phyloP scores from a whole-genome alignment of 2,113 vertebrate species.

The Rhineura floridana region DNA sequence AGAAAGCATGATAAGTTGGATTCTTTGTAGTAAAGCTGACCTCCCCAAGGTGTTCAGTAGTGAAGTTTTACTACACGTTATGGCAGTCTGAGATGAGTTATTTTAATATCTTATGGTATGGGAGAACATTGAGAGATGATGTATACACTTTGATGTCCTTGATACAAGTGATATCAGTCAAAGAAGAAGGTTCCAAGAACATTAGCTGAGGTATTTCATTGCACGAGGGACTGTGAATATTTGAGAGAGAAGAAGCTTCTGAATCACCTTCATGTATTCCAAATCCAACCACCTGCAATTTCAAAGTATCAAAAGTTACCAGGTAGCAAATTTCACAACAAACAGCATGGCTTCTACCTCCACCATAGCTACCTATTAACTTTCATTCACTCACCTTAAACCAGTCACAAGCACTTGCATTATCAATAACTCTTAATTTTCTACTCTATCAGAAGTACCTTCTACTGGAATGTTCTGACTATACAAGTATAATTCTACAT shows the following conservation, averaged over 20 bases:
- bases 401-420: background rate
- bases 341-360: background rate
- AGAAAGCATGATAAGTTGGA: background rate
- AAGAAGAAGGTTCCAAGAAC: slow-evolving; percentile 80
- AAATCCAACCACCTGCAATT: slow-evolving; percentile 88
- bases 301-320: background rate
- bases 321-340: background rate
- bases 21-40: slow-evolving; percentile 6
- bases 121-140: slow-evolving; percentile 86
- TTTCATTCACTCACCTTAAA: background rate
- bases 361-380: background rate
- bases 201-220: slow-evolving; percentile 85
- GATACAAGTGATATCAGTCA: slow-evolving; percentile 76
- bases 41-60: slow-evolving; percentile 25
- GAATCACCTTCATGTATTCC: slow-evolving; percentile 84
- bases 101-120: slow-evolving; percentile 93
- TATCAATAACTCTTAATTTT: background rate
- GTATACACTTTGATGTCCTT: slow-evolving; percentile 90
- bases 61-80: slow-evolving; percentile 54
- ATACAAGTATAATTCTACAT: background rate
- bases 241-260: slow-evolving; percentile 50
- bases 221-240: slow-evolving; percentile 71
- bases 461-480: background rate
- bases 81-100: slow-evolving; percentile 69
- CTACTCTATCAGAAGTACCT: background rate